Base-by-base conservation (phyloP, 2,888 invertebrate genomes). In the Mythimna loreyi region DNA sequence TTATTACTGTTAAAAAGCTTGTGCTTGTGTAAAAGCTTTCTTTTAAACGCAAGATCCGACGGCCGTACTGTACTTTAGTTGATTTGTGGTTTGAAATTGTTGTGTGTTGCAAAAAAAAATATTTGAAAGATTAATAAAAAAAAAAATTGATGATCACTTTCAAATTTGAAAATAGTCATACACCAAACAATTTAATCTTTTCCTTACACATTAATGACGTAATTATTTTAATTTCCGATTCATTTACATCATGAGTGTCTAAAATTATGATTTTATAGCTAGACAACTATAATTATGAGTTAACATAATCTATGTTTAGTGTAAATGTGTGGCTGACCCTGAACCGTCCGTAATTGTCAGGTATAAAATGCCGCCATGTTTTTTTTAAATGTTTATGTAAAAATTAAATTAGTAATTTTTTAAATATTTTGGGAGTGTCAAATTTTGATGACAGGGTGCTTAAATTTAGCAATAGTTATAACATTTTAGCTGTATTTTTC, bases 241-340 rank as follows among this genome's bases (percentile, higher is more conserved):
- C 36, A 66, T 57, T 36, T 25, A 25, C 40, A 36, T 45, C 68
- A 66, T 28, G 30, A 45, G 43, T 60, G 62, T 56, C 33, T n/a
- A 62, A 75, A 49, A 78, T 68, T 45, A 69, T 68, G 61, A 45
- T 68, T 28, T 63, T 80, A 66, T 33, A n/a, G 23, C 13, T 52
- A 25, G 25, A 70, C 52, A 61, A 67, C 77, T 83, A 76, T 82
- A 80, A 83, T 83, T 82, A 81, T 72, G 69, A 53, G 33, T 56
- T 58, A 25, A 40, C 21, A 25, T 59, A 75, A 80, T 72, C 30
- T 67, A 23, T 53, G 33, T 65, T 72, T 66, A 75, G 61, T 57
- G 62, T 56, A 71, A 71, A 73, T 73, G n/a, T 58, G 58, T 58
- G 30, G 59, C 19, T 58, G 83, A 50, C 83, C 78, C 21, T 81